Evolutionary conservation across 2,888 invertebrate species (phyloP).

Genomic region (Marronus borbonicus): DNA sequence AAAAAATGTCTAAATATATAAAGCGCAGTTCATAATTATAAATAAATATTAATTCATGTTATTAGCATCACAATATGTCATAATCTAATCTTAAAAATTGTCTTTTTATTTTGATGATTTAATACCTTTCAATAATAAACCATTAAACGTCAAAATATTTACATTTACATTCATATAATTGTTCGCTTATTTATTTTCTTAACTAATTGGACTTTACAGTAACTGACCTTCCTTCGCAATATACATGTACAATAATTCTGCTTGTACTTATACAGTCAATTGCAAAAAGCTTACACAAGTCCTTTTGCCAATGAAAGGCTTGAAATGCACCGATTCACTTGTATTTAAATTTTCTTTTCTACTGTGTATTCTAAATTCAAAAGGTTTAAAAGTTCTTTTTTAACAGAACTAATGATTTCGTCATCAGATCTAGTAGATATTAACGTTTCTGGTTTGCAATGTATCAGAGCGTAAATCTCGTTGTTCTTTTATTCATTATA

Average conservation of each 20-base stretch:
- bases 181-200: slow-evolving; percentile 20
- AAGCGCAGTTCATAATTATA: slow-evolving; percentile 14
- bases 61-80: slow-evolving; percentile 11
- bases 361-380: too few species aligned
- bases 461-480: too few species aligned
- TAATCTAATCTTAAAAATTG: slow-evolving; percentile 32
- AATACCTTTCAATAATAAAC: slow-evolving; percentile 37
- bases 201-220: slow-evolving; percentile 5
- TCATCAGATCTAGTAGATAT: too few species aligned
- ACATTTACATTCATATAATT: slow-evolving; percentile 20
- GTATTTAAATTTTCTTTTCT: too few species aligned
- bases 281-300: too few species aligned
- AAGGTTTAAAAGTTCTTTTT: too few species aligned
- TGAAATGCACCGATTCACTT: too few species aligned
- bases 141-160: slow-evolving; percentile 33
- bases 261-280: too few species aligned
- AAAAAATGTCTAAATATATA: slow-evolving; percentile 5
- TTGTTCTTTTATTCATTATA: too few species aligned
- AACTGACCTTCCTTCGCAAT: background rate
- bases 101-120: slow-evolving; percentile 39
- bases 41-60: slow-evolving; percentile 24
- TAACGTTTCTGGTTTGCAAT: too few species aligned
- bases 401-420: too few species aligned
- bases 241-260: background rate
- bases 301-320: too few species aligned